Evolutionary conservation across 92 coral and sea anemone species (phyloP), one percentile per base, ranked within the genome.

Genomic region (Porites evermanni): DNA sequence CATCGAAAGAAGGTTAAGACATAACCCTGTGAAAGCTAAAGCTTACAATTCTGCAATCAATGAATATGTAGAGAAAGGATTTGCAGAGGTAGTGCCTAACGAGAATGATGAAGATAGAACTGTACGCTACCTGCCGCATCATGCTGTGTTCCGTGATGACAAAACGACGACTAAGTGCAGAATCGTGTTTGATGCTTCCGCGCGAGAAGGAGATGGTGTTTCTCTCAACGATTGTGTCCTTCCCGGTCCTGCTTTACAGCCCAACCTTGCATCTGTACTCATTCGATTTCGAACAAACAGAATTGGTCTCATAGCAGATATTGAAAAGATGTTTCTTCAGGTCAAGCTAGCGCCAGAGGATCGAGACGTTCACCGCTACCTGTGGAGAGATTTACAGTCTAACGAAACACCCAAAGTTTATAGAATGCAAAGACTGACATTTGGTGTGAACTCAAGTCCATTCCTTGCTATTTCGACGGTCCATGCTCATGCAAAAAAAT

Each of bases 271-370:
- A 53, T 50, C 69, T 26, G 65, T 87, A 5, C 65, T 82, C 11
- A 20, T 88, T 1, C 84, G 89, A 9, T 88, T 91, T 79, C 72
- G 90, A 9, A 69, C 56, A 7, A 71, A 86, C 71, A 78, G 70
- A 26, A 72, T 86, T 70, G 91, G 53, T 0, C 66, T 90, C 44
- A 70, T 87, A 0, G 89, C 84, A 26, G 93, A 90, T 79, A 79
- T 90, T 10, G 67, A 77, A 38, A 86, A 90, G 78, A 90, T 90
- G 87, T 90, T 73, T 60, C 67, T 86, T 58, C 93, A 90, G 53
- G 44, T 89, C 5, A 77, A 79, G 56, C 75, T 89, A 18, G 66
- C 85, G 16, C 60, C 56, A 60, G 50, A 79, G 67, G 89, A 85
- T 79, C 86, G 67, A 77, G 72, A 84, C 7, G 85, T 78, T 3